phyloP scores from a whole-genome alignment of 2,113 vertebrate species.

The Lycaon pictus region DNA sequence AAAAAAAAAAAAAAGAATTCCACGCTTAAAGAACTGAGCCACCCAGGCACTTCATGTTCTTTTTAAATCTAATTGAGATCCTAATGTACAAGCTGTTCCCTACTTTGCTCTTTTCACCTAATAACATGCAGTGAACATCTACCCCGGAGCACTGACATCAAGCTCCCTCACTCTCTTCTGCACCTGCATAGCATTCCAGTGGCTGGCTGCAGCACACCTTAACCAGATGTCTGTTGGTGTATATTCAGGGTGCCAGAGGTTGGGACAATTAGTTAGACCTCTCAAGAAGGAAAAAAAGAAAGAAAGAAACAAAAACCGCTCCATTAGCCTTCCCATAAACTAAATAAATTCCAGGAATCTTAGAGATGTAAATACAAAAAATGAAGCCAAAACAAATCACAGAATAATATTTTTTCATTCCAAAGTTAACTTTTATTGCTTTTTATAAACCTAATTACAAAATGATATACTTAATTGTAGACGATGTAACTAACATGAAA shows the following conservation, averaged over 20 bases:
- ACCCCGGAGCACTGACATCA: neutral
- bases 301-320: no score
- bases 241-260: neutral
- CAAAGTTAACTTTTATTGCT: neutral
- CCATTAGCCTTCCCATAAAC: neutral
- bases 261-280: neutral
- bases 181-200: neutral
- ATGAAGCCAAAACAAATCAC: neutral
- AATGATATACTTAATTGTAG: neutral
- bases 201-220: neutral
- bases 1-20: no score
- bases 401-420: neutral
- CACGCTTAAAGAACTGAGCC: neutral
- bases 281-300: neutral
- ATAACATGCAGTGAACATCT: neutral
- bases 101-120: neutral
- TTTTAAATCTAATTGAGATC: neutral
- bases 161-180: neutral
- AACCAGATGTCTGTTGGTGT: neutral
- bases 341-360: neutral
- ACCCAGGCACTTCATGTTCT: neutral
- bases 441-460: neutral
- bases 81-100: neutral
- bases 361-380: conserved; percentile 6
- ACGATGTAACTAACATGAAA: conserved; percentile 17